These are phyloP conservation scores for Platalea minor DNA, from an alignment of 2,797 vertebrate species.

Conservation along the genomic window DNA sequence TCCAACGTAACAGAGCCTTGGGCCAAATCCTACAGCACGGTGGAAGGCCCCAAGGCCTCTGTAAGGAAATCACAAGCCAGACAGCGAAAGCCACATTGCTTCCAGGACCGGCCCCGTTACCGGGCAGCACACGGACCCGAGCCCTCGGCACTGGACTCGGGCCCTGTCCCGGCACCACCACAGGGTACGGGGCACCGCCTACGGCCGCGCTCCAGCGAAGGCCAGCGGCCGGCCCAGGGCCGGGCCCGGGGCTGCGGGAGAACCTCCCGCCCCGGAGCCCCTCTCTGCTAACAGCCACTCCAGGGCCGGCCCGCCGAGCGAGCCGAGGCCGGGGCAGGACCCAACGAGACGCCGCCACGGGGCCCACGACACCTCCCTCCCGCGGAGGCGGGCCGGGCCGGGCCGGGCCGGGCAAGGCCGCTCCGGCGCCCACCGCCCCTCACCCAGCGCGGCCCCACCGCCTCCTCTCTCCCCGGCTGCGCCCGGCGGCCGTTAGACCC, in stretches of 20 bases:
- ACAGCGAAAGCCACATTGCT: accelerated
- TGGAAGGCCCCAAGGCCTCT: background rate
- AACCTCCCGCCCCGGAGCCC: background rate
- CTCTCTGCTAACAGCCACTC: background rate
- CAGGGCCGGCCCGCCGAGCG: background rate
- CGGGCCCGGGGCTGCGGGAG: background rate
- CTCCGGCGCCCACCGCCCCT: no score
- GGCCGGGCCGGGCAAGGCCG: no score
- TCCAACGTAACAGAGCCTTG: background rate
- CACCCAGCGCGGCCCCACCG: background rate
- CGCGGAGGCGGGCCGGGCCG: no score
- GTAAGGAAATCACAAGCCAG: accelerated
- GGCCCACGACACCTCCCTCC: no score
- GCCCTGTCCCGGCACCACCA: background rate
- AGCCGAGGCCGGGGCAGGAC: no score
- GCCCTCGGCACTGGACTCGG: no score
- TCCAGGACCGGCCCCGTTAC: accelerated
- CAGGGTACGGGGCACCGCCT: background rate
- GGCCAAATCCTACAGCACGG: accelerated
- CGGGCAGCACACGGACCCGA: accelerated
- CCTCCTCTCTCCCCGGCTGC: background rate
- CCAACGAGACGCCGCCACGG: no score
- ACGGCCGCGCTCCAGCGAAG: background rate
- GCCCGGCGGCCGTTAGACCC: background rate
- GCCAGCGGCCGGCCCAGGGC: background rate